Conservation (phyloP, 2,888 invertebrate genomes). For the Meliscaeva auricollis region DNA sequence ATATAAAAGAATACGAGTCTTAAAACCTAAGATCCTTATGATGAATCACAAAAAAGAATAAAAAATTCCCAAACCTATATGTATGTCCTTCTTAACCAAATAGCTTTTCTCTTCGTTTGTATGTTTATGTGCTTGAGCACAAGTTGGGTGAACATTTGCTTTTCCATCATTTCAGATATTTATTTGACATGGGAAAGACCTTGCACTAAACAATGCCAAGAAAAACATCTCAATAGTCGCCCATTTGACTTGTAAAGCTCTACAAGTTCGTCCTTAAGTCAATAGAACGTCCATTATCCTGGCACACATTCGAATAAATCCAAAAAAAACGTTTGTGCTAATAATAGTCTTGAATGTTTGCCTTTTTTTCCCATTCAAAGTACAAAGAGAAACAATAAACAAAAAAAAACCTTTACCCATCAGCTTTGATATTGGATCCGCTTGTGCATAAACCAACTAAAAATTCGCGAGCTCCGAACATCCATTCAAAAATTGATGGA, state of each 20-base stretch:
- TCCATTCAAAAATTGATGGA: neutral
- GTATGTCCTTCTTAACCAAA: neutral
- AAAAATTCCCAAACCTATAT: no score
- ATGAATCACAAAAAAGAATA: no score
- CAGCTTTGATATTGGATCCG: neutral
- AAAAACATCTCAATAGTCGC: slow-evolving; percentile 11
- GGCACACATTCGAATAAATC: neutral
- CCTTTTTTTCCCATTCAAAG: neutral
- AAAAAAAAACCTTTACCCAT: neutral
- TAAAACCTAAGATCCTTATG: no score
- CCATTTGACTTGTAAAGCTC: slow-evolving; percentile 21
- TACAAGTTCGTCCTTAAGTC: neutral
- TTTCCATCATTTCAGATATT: neutral
- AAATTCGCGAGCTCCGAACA: slow-evolving; percentile 11
- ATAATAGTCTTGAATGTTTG: neutral
- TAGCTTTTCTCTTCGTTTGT: neutral
- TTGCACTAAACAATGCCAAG: neutral
- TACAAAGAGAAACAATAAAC: neutral
- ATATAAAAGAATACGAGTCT: no score
- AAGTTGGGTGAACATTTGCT: neutral
- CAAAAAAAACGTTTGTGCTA: neutral
- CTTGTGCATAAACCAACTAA: neutral
- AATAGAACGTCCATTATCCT: neutral
- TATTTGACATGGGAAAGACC: neutral
- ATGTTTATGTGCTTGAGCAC: neutral